Evolutionary conservation across 1,140 invertebrate species (phyloP), one percentile per base, ranked within the genome.

Genomic region (Berghia stephanieae): DNA sequence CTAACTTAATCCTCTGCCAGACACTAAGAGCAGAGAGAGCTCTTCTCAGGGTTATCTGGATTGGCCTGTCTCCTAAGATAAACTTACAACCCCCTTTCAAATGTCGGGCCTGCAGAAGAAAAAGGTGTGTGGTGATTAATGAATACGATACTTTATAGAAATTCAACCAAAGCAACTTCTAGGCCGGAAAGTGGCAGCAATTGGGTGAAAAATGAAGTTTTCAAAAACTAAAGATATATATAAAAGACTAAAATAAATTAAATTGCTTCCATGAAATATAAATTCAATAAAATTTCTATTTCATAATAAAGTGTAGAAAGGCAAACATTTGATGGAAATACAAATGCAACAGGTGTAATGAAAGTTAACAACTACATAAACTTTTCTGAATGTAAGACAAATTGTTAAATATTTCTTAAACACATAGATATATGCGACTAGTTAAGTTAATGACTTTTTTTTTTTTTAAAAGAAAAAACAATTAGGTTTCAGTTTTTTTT

Each of bases 11-110:
- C 66, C 94, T 97, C 88, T 98, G 95, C 92, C 95, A 96, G 91
- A 95, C 93, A 0, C 94, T 93, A 3, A 99, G 89, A 0, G 93
- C 93, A 1, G 93, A 91, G 24, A 99, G 90, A 0, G 96, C 96
- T 78, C 97, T 91, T 82, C 95, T 93, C 36, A 99, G 87, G 16
- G 97, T 99, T 67, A 98, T 93, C 78, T 95, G 92, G 72, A 98
- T 95, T 6, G 96, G 95, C 34, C 97, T 91, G 90, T 99, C 97
- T 18, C 96, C 97, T 78, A 98, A 90, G 77, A 95, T 94, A 10
- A 99, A 90, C 68, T 93, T 90, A 89, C 96, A 98, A 71, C 94
- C 93, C 18, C 93, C 94, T 34, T 66, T 63, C 66, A 97, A 90
- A 86, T 94, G 94, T 80, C 92, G 92, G 6, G 94, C 95, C 94